Percentiles rank a stretch among this genome's conserved stretches.
Evolutionary conservation across 2,113 vertebrate genomes (phyloP).

Genomic region (Neopipo cinnamomea): DNA sequence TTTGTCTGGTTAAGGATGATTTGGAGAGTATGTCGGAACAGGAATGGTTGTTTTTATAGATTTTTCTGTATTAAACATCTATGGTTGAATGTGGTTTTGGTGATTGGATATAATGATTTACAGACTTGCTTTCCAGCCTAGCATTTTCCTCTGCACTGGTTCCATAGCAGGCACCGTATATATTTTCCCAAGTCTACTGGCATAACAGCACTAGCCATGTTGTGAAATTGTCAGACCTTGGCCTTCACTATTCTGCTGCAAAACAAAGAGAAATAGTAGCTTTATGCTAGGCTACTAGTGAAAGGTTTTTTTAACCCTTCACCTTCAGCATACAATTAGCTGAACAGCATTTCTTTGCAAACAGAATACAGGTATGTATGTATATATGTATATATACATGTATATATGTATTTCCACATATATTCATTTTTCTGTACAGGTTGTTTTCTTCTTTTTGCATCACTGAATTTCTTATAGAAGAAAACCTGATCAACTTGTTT

Average conservation of each 20-base stretch:
- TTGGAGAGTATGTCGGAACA: not conserved
- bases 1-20: not conserved
- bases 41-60: not conserved
- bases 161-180: not conserved
- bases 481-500: not conserved
- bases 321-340: not conserved
- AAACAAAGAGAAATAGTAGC: not conserved
- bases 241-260: not conserved
- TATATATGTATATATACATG: not conserved
- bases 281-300: not conserved
- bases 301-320: not conserved
- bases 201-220: fast-evolving
- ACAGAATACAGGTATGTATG: not conserved
- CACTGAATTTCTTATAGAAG: not conserved
- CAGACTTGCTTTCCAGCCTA: not conserved
- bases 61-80: not conserved
- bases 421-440: not conserved
- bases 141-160: not conserved
- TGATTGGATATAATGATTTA: not conserved
- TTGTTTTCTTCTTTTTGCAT: not conserved
- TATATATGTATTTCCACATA: not conserved
- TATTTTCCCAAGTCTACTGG: not conserved
- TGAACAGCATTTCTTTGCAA: not conserved
- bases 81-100: not conserved
- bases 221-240: not conserved